Base-by-base conservation (phyloP, 1,140 invertebrate genomes). In the Eciton burchellii region DNA sequence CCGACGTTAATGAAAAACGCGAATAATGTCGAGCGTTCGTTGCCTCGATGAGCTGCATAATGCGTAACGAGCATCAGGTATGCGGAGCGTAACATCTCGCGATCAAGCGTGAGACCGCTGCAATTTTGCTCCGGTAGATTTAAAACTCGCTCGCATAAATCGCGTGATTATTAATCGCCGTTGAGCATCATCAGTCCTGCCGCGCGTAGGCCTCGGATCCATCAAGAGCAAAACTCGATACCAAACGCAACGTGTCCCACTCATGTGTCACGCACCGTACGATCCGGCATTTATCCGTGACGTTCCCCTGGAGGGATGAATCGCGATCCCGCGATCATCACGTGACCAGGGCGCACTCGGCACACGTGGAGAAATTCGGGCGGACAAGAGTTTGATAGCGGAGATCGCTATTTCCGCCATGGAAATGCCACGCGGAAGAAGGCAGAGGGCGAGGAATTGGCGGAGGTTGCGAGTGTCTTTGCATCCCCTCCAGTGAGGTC, bases 401-500 rank as follows among this genome's bases (percentile, higher is more conserved):
- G 35, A 35, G 35, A n/a, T n/a, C n/a, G 35, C 2, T 6, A 35
- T 35, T 35, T 35, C 35, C 35, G 35, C 26, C 26, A 24, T 41
- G 62, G 35, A 45, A 57, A 43, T 68, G 21, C 29, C 73, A 54
- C 2, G 9, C 47, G 19, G 9, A 41, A 45, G 47, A 81, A 49
- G n/a, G 52, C 21, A 19, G 52, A 45, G 24, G 59, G 24, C 29
- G 62, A 41, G 24, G n/a, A n/a, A n/a, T n/a, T n/a, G n/a, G 68
- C n/a, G 59, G 43, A 16, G 35, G 59, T 49, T 24, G 8, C 35
- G 19, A 35, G 21, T 72, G 73, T 87, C 74, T 87, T 81, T 81
- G 83, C 73, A 86, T 86, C 72, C 41, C 65, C 63, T 26, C 57
- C 63, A n/a, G 29, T 52, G 43, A 84, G 45, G 63, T 82, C 62